A percentile compares a stretch with the other conserved stretches of the same genome.
These are phyloP conservation scores for Tetraodon nigroviridis DNA, from an alignment of 2,113 vertebrate species.

Conservation along the genomic window DNA sequence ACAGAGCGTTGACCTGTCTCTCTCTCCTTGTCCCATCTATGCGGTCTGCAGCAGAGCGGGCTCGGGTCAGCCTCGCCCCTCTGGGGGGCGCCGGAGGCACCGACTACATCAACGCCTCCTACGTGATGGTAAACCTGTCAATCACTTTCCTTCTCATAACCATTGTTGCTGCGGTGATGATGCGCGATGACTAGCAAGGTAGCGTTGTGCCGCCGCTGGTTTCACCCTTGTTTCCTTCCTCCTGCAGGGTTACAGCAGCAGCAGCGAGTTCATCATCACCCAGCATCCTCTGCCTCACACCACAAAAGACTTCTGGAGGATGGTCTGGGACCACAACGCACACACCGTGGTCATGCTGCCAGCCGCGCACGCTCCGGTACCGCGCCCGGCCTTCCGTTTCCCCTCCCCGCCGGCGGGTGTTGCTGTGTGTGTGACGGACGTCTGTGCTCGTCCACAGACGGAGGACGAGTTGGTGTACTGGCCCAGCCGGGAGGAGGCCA, in stretches of 20 bases:
- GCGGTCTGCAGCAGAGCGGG: slow-evolving; percentile 80
- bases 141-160: neutral
- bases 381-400: slow-evolving; percentile 14
- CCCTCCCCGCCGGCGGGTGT: neutral
- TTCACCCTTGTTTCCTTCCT: neutral
- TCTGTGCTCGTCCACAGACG: slow-evolving; percentile 68
- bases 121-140: slow-evolving; percentile 87
- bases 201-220: too few relatives aligned
- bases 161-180: too few relatives aligned
- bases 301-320: slow-evolving; percentile 95
- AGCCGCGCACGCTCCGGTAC: slow-evolving; percentile 89
- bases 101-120: slow-evolving; percentile 97
- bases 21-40: neutral
- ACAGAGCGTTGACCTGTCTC: neutral
- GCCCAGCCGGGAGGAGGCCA: slow-evolving; percentile 92
- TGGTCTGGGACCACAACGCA: slow-evolving; percentile 97
- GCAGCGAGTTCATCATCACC: slow-evolving; percentile 95
- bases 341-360: slow-evolving; percentile 97
- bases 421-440: neutral
- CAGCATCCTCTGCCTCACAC: slow-evolving; percentile 95
- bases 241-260: slow-evolving; percentile 86
- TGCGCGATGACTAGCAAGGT: too few relatives aligned
- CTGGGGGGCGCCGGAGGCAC: slow-evolving; percentile 91
- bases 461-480: slow-evolving; percentile 97
- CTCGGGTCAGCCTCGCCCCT: slow-evolving; percentile 86